Evolutionary conservation across 2,888 invertebrate genomes (phyloP), one percentile per base, ranked within the genome.

Genomic region (Thereva nobilitata): DNA sequence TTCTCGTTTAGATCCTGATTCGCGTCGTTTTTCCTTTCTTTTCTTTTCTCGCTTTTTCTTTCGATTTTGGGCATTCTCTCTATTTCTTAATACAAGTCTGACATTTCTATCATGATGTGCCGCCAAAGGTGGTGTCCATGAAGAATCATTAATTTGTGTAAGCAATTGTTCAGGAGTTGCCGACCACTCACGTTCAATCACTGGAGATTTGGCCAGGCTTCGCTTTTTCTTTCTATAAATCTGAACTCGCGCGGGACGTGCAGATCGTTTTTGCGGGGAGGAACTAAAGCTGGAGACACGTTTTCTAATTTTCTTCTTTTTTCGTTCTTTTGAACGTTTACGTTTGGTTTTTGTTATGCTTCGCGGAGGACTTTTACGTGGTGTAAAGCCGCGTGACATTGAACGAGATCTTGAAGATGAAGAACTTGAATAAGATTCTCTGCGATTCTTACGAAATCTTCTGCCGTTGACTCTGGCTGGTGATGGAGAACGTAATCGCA

Each of bases 81-180:
- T 84, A 71, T 86, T 86, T 0, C 85, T 84, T 1, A 87, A 76
- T 67, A 86, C 86, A 1, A 86, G 86, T 0, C 85, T 85, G 67
- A 86, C 74, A 78, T 84, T 86, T 75, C 84, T 84, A 4, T 83
- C 83, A 71, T 77, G 75, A 0, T 80, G 78, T 10, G 80, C 75
- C 8, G 71, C 78, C 37, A 84, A 73, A 0, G 87, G 87, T 10
- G 89, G 88, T 12, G 89, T 88, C 87, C 87, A 88, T 0, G 85
- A 85, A 0, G 83, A 78, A 4, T 76, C 75, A 59, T 78, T 41
- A 53, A 56, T 65, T 55, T 45, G 41, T 1, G 52, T 38, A 10
- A 44, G 69, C 50, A 73, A 71, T 41, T 74, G 72, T 4, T 72
- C 68, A 5, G 67, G 66, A 38, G 8, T 41, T 10, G 45, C 10